Conservation (phyloP, 2,113 vertebrate genomes). For the Pavo muticus region DNA sequence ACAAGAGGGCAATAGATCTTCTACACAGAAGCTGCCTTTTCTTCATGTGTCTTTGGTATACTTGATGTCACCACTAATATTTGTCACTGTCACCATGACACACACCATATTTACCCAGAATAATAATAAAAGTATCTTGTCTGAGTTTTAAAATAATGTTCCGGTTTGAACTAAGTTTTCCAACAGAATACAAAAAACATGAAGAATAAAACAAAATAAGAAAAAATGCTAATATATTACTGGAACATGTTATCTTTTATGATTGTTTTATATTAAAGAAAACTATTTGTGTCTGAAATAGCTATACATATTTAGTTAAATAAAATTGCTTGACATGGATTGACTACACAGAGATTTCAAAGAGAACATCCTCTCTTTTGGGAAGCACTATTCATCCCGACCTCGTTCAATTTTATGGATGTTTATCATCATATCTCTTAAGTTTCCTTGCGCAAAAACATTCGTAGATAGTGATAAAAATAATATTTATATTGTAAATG, state of each 20-base stretch:
- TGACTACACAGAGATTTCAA: not conserved
- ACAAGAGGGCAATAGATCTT: not conserved
- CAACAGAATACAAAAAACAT: not conserved
- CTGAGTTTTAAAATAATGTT: not conserved
- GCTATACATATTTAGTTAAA: not conserved
- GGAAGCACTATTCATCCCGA: not conserved
- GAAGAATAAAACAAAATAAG: not conserved
- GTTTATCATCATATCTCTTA: not conserved
- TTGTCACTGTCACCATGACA: not conserved
- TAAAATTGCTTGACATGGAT: not conserved
- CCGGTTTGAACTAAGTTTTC: not conserved
- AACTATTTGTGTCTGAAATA: not conserved
- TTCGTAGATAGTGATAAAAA: not conserved
- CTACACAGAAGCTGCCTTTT: not conserved
- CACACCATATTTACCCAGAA: not conserved
- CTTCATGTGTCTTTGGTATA: not conserved
- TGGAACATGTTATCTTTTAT: not conserved
- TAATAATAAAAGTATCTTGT: not conserved
- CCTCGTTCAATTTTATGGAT: not conserved
- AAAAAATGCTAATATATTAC: not conserved
- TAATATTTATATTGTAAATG: not conserved
- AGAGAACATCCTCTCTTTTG: not conserved
- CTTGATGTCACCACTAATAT: not conserved
- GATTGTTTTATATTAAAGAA: not conserved
- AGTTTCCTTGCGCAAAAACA: not conserved